These are phyloP conservation scores for Eristalis intricaria DNA, from an alignment of 2,888 invertebrate genomes.

Conservation along the genomic window DNA sequence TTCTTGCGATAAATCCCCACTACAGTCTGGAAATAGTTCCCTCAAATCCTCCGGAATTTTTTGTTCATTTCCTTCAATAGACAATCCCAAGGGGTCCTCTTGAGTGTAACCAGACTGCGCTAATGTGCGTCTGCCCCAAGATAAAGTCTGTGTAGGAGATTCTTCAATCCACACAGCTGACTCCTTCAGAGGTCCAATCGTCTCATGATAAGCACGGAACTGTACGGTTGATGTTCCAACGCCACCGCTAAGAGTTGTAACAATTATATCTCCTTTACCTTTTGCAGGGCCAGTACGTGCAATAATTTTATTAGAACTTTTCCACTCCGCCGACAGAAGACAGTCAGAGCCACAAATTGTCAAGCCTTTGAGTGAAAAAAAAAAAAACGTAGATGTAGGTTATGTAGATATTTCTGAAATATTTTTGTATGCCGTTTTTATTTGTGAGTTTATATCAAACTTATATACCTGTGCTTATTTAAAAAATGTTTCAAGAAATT, in stretches of 20 bases:
- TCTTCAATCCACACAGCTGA: slow-evolving; percentile 99
- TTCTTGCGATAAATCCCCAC: slow-evolving; percentile 95
- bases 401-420: too few species aligned
- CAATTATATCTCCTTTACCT: slow-evolving; percentile 94
- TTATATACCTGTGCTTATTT: too few species aligned
- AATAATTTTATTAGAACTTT: slow-evolving; percentile 97
- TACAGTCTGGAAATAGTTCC: slow-evolving; percentile 93
- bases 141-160: slow-evolving; percentile 89
- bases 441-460: too few species aligned
- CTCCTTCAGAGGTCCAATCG: slow-evolving; percentile 96
- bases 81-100: slow-evolving; percentile 95
- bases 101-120: slow-evolving; percentile 93
- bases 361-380: slow-evolving; percentile 84
- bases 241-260: slow-evolving; percentile 89
- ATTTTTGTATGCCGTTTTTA: too few species aligned
- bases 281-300: slow-evolving; percentile 96
- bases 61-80: slow-evolving; percentile 95
- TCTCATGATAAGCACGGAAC: slow-evolving; percentile 89
- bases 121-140: slow-evolving; percentile 92
- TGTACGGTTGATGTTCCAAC: slow-evolving; percentile 80
- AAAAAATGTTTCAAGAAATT: too few species aligned
- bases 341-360: slow-evolving; percentile 98
- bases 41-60: slow-evolving; percentile 94
- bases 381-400: too few species aligned
- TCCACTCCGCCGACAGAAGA: slow-evolving; percentile 97